Evolutionary conservation across 37 sponge, comb jelly and placozoan species (phyloP), one percentile per base, ranked within the genome.

Genomic region (Beroe ovata): DNA sequence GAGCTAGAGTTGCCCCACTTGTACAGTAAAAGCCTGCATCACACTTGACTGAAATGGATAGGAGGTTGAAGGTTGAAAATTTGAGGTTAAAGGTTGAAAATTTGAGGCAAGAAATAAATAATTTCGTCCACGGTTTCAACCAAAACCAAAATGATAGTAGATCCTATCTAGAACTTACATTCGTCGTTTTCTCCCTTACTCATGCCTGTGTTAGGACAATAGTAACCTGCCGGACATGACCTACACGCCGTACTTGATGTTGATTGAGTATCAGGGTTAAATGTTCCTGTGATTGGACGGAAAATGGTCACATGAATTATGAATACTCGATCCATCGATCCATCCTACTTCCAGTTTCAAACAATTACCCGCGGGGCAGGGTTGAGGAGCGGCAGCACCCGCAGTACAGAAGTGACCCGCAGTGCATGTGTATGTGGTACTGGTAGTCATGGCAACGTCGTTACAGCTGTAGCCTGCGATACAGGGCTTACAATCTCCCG

Each of bases 211-310:
- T 69, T 38, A 69, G 71, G 71, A 88, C 91, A 91, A 62, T 60
- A 91, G 89, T 33, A 91, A 6, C 91, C 89, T 2, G 88, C 33
- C 6, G 90, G 89, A 62, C 91, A 91, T 3, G 91, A 88, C 26
- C 88, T 88, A 29, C 64, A 72, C 8, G 91, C 88, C 32, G 90
- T 88, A 29, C 4, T 14, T 1, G 71, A 36, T 4, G 36, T 34
- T 21, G 71, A 69, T 28, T 69, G 36, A 6, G 71, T 69, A 20
- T 35, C 38, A 3, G 71, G 71, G 71, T 69, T 69, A 38, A 25
- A 69, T 6, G 71, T 69, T 34, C 38, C 88, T 91, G 89, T 60
- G 89, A 6, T 25, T 11, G 29, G 30, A 16, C 18, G 38, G 71
- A 29, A 19, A 58, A 58, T 58, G 59, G n/a, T n/a, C n/a, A n/a